Evolutionary conservation across 30 jellyfish, hydroid and myxozoan genomes (phyloP), one percentile per base, ranked within the genome.

Genomic region (Nemopilema nomurai): DNA sequence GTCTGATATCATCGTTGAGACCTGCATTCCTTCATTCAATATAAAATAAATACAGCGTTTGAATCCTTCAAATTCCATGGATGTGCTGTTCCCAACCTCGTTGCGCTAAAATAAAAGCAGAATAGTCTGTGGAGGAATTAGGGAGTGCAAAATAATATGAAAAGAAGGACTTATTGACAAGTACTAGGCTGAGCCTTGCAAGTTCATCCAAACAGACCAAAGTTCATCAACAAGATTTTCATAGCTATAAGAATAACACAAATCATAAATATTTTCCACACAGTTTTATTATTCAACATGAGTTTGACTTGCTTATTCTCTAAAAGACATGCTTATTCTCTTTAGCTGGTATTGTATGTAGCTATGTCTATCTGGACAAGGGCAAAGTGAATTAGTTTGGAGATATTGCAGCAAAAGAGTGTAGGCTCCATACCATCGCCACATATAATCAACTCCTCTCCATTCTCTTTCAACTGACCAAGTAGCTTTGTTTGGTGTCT

Each of bases 371-470:
- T 62, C 63, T 74, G 85, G 20, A 74, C 81, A 71, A 28, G 81
- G 62, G 62, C 81, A 71, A 30, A 41, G 69, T 71, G 62, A 41
- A 71, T 71, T 1, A 71, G 18, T 31, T 30, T 41, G 65, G 62
- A 28, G 62, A 28, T 71, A 71, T 71, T 41, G 65, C 72, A 74
- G 72, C 73, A 74, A 25, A 41, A 31, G 31, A 74, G 85, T 21
- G 41, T 74, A 74, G 31, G 72, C 85, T 74, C 73, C 85, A n/a
- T 74, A 41, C 85, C 85, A 33, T 75, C 85, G 16, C 85, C 85
- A 31, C 72, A 18, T n/a, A 75, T 31, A 27, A 75, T 50, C 73
- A 75, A 28, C 49, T 75, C 72, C 30, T 75, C 41, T 16, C 7
- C 72, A 75, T 16, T 33, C 28, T 75, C 71, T 16, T 24, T 25